These are phyloP conservation scores for Cyclina sinensis DNA, from an alignment of 1,140 invertebrate genomes.

Conservation along the genomic window DNA sequence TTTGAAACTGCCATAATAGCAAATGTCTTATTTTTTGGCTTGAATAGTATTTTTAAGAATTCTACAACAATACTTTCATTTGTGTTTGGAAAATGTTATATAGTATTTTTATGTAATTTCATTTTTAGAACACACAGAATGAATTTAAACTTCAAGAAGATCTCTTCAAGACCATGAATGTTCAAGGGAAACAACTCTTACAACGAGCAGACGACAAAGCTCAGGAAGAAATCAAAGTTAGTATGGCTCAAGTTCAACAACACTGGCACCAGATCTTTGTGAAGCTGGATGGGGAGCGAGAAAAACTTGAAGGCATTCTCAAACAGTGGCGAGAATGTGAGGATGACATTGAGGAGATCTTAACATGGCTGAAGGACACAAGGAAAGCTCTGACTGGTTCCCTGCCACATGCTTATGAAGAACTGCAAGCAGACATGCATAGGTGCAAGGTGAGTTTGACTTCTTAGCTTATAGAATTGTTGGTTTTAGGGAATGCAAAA, in stretches of 20 bases:
- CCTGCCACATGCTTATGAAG: slow-evolving; percentile 82
- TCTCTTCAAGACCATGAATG: slow-evolving; percentile 78
- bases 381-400: slow-evolving; percentile 73
- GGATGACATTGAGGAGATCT: slow-evolving; percentile 82
- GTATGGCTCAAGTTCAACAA: slow-evolving; percentile 74
- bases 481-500: no score
- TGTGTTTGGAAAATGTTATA: no score
- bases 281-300: slow-evolving; percentile 91
- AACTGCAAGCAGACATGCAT: slow-evolving; percentile 82
- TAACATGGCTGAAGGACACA: slow-evolving; percentile 83
- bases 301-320: slow-evolving; percentile 84
- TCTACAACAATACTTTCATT: no score
- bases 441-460: slow-evolving; percentile 81
- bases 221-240: slow-evolving; percentile 74
- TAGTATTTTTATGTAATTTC: background rate
- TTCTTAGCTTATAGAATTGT: no score
- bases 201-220: slow-evolving; percentile 88
- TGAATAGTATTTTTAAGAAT: no score
- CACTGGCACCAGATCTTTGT: slow-evolving; percentile 87
- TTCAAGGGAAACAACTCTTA: slow-evolving; percentile 89
- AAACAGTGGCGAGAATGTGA: slow-evolving; percentile 86
- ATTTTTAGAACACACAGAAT: slow-evolving; percentile 76
- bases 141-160: slow-evolving; percentile 81
- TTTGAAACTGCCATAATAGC: no score
- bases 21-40: no score